Evolutionary conservation across 1,140 invertebrate genomes (phyloP).

Genomic region (Colletes gigas): DNA sequence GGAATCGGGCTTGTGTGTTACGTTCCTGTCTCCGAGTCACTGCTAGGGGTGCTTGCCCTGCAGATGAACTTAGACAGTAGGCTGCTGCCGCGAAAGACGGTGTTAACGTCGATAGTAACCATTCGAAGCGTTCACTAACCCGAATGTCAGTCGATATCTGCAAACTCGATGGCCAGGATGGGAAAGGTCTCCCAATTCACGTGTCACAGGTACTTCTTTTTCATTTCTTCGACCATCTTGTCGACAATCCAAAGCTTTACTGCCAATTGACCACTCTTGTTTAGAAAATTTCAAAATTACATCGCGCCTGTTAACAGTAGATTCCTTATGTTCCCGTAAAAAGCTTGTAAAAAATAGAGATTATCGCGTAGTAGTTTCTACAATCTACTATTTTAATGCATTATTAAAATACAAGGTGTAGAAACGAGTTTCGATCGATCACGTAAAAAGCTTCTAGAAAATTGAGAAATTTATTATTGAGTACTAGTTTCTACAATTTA

Average conservation of each 20-base stretch:
- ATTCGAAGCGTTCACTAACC: constrained; percentile 35
- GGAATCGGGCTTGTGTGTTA: constrained; percentile 48
- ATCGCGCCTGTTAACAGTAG: not conserved
- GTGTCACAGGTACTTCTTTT: constrained; percentile 45
- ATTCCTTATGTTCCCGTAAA: too few relatives aligned
- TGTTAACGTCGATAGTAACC: constrained; percentile 55
- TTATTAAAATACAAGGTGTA: too few relatives aligned
- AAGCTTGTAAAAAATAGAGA: too few relatives aligned
- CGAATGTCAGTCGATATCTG: constrained; percentile 55
- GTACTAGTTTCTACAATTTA: too few relatives aligned
- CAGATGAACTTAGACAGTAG: constrained; percentile 59
- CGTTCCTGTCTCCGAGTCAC: constrained; percentile 55
- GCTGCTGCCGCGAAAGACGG: constrained; percentile 50
- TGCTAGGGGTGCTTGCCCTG: constrained; percentile 64
- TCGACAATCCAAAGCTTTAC: not conserved
- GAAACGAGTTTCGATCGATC: too few relatives aligned
- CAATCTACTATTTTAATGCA: too few relatives aligned
- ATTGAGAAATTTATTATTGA: too few relatives aligned
- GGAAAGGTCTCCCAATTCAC: constrained; percentile 36
- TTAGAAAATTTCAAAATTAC: not conserved
- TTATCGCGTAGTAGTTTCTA: too few relatives aligned
- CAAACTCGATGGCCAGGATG: constrained; percentile 53
- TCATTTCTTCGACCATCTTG: not conserved
- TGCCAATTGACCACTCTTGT: not conserved
- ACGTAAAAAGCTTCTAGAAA: too few relatives aligned